These are phyloP conservation scores for Mastomys coucha DNA, from an alignment of 2,113 vertebrate genomes.

Conservation along the genomic window DNA sequence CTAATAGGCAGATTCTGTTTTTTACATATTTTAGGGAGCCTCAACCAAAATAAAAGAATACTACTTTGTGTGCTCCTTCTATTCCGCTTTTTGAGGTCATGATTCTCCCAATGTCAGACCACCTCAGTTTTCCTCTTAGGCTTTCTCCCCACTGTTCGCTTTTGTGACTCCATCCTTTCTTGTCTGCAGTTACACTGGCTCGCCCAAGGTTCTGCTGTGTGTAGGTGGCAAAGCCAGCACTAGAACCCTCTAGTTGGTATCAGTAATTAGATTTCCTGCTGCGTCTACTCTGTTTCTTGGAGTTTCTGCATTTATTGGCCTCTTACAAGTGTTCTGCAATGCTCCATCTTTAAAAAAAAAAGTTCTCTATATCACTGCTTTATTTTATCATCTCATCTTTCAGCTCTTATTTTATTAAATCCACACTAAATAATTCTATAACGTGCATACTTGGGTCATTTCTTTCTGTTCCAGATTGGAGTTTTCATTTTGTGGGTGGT, in stretches of 20 bases:
- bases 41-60: not conserved
- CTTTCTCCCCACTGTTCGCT: not conserved
- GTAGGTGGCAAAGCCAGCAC: not conserved
- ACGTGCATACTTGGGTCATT: not conserved
- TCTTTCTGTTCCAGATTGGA: not conserved
- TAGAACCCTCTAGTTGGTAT: not conserved
- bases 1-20: not conserved
- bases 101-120: not conserved
- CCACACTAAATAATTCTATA: not conserved
- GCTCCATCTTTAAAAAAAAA: not conserved
- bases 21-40: not conserved
- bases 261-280: not conserved
- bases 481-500: not conserved
- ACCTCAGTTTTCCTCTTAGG: not conserved
- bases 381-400: slow-evolving; percentile 27
- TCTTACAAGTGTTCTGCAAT: not conserved
- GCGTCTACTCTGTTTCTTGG: not conserved
- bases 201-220: not conserved
- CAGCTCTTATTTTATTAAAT: slow-evolving; percentile 24
- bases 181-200: not conserved
- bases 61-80: not conserved
- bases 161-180: not conserved
- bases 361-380: not conserved
- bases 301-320: not conserved
- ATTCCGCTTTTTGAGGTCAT: not conserved